Evolutionary conservation across 2,888 invertebrate genomes (phyloP), one percentile per base, ranked within the genome.

Genomic region (Heteropelma amictum): DNA sequence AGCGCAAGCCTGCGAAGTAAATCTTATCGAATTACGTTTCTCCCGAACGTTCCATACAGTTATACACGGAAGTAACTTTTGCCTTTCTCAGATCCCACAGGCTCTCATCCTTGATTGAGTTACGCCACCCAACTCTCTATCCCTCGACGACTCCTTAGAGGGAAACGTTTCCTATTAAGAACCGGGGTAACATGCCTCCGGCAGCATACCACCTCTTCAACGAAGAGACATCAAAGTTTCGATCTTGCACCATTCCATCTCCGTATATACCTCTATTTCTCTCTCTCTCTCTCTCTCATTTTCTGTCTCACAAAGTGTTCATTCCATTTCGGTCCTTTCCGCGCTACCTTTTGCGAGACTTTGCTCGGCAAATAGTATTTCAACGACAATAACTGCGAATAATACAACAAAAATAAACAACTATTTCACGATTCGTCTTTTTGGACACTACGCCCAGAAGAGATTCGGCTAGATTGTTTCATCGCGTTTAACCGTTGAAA

Each of bases 141-240:
- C 51, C 67, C 60, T 56, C 70, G 76, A 78, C 77, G 74, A 78
- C 80, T 79, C 80, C 82, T 81, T 78, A 69, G 79, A 80, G 82
- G 79, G 84, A 85, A 86, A 83, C 83, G 85, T 84, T 87, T 86
- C 84, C 83, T 84, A 84, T 85, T 83, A 84, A 84, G 84, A 82
- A 81, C 80, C 77, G 80, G 80, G 73, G 82, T n/a, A 83, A 83
- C 82, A 82, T 84, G 77, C 81, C 82, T 79, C 79, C 77, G 81
- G 84, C 78, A 69, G 68, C 73, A 73, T 78, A 73, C 77, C 70
- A 60, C 54, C 71, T 60, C 67, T 76, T 78, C 58, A 78, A 78
- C 70, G 77, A 77, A 78, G 81, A 84, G 84, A 84, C 84, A 83
- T 84, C 85, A 84, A 86, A 85, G 85, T 85, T 83, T 81, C 82